Evolutionary conservation across 1,140 invertebrate genomes (phyloP).

Genomic region (Diuraphis noxia): DNA sequence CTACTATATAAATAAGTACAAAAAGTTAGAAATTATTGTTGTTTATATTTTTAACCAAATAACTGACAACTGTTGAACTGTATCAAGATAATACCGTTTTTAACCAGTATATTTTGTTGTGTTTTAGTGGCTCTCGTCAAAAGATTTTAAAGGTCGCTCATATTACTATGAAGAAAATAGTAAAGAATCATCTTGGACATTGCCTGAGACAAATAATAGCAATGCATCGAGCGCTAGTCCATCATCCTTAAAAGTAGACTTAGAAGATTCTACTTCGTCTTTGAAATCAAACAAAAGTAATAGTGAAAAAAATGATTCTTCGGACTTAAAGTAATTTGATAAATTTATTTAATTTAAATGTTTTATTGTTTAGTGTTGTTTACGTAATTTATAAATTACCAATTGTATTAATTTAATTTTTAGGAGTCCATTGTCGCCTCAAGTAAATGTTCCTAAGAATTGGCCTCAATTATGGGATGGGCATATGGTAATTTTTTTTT

Average conservation of each 20-base stretch:
- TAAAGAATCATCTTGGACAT: slow-evolving; percentile 66
- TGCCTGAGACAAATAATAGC: slow-evolving; percentile 60
- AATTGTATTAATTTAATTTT: neutral
- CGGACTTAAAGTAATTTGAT: slow-evolving; percentile 6
- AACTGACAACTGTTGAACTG: neutral
- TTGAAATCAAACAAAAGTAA: slow-evolving; percentile 28
- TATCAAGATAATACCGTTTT: neutral
- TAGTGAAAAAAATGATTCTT: slow-evolving; percentile 35
- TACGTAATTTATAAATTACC: neutral
- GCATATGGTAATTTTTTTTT: slow-evolving; percentile 60
- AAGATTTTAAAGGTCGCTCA: slow-evolving; percentile 65
- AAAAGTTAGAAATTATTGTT: neutral
- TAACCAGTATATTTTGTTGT: neutral
- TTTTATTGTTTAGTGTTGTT: neutral
- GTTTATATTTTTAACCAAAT: neutral
- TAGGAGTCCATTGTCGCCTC: slow-evolving; percentile 2
- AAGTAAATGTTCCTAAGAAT: slow-evolving; percentile 55
- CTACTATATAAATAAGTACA: neutral
- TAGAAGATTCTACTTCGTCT: slow-evolving; percentile 32
- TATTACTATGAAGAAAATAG: slow-evolving; percentile 69
- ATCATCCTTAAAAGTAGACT: neutral
- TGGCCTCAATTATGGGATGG: slow-evolving; percentile 63
- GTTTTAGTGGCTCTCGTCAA: slow-evolving; percentile 67
- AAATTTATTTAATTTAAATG: neutral
- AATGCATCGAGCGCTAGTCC: neutral